Base-by-base conservation (phyloP, 2,113 vertebrate species). In the Aptenodytes patagonicus region DNA sequence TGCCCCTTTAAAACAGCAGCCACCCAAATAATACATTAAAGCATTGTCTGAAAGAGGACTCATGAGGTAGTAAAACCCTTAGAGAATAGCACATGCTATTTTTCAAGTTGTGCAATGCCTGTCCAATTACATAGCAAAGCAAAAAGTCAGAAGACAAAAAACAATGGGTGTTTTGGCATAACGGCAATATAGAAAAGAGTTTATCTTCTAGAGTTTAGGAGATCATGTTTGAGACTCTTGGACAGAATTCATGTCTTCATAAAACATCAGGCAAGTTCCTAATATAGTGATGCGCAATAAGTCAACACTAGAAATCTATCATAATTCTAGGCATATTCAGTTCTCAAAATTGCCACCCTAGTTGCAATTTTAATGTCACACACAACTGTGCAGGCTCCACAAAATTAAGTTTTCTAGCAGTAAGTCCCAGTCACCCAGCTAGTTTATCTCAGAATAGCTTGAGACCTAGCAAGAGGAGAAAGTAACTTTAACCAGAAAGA, bases 141-240 rank as follows among this genome's bases (percentile, higher is more conserved):
- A 21, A 76, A 76, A 75, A 83, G 24, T 8, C 46, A 61, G 7
- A 80, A 71, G 3, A 52, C 26, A 64, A 44, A 73, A 54, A 62
- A 4, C 20, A 62, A 21, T 0, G 2, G 20, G 17, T 11, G n/a
- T 21, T 68, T 68, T 9, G 11, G 6, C 62, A 76, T 6, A 32
- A 22, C 3, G 3, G 14, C 32, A 72, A 47, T 1, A 28, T 2
- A 83, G 76, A 26, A 86, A 73, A 65, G 3, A 44, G 4, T 61
- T 86, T 17, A 6, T 52, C 24, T 80, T 61, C 40, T 22, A 34
- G 17, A 80, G 46, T 65, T 66, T 20, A 29, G 31, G 15, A 77
- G 2, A 52, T 49, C 36, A 36, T 1, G 13, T 13, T 7, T 80
- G 29, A 76, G 22, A 58, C 12, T n/a, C 2, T 0, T 26, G 6